Conservation (phyloP, 2,113 vertebrate species). For the Ivindomyrus marchei region DNA sequence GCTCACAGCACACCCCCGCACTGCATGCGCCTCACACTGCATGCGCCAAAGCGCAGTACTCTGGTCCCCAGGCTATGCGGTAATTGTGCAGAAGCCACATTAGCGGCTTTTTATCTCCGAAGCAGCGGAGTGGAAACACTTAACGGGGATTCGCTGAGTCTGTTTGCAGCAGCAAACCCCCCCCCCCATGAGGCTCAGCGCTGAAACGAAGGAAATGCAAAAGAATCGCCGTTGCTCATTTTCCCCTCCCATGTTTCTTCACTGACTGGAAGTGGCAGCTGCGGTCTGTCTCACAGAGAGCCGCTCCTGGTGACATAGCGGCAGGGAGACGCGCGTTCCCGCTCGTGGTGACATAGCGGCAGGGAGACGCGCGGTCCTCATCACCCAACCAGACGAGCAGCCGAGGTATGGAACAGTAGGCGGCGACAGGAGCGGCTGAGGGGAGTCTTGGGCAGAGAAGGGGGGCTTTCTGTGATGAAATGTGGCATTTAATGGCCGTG, state of each 20-base stretch:
- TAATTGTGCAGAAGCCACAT: not conserved
- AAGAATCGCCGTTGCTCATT: not conserved
- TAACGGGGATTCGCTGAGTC: not conserved
- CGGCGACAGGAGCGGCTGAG: not conserved
- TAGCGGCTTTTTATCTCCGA: not conserved
- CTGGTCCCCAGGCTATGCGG: not conserved
- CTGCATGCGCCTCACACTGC: not conserved
- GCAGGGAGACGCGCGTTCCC: no score
- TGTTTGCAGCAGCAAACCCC: not conserved
- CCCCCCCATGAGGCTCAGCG: not conserved
- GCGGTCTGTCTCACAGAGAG: not conserved
- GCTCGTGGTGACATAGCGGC: no score
- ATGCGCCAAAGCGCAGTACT: not conserved
- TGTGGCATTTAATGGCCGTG: not conserved
- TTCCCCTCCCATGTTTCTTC: not conserved
- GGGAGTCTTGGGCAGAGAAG: not conserved
- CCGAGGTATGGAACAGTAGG: not conserved
- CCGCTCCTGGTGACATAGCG: no score
- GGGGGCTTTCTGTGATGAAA: not conserved
- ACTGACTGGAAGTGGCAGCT: not conserved
- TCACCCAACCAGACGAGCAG: not conserved
- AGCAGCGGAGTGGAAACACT: not conserved
- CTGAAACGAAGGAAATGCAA: not conserved
- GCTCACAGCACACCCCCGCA: not conserved
- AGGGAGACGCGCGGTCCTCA: not conserved